A percentile compares a stretch with the other conserved stretches of the same genome.
phyloP scores from a whole-genome alignment of 2,797 vertebrate species.

The Sebastiscus albofasciatus region DNA sequence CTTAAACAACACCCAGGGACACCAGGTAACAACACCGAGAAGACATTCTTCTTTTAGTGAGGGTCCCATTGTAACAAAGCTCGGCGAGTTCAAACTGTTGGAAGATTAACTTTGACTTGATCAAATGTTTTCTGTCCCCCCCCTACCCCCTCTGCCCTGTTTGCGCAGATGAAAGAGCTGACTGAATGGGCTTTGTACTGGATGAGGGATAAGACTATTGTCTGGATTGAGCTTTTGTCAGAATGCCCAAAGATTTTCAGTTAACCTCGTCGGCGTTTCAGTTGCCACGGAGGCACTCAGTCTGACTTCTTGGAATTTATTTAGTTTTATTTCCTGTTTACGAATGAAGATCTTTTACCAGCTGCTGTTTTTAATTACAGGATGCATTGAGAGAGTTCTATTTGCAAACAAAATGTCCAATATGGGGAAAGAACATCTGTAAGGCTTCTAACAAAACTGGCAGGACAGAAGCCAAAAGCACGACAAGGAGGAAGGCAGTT shows the following conservation, averaged over 20 bases:
- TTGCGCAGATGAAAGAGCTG: slow-evolving; percentile 66
- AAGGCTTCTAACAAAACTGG: too few relatives aligned
- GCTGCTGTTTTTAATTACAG: background rate
- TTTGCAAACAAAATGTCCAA: slow-evolving; percentile 2
- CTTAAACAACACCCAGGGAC: background rate
- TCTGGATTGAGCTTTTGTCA: slow-evolving; percentile 54
- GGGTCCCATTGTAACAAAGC: slow-evolving; percentile 28
- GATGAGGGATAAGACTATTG: slow-evolving; percentile 66
- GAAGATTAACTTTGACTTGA: slow-evolving; percentile 68
- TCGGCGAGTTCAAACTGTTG: slow-evolving; percentile 49
- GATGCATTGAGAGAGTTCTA: background rate
- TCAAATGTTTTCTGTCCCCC: slow-evolving; percentile 60
- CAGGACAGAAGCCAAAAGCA: too few relatives aligned
- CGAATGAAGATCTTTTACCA: background rate
- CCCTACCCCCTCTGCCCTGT: slow-evolving; percentile 35
- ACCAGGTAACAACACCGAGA: background rate
- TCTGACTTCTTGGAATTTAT: slow-evolving; percentile 12
- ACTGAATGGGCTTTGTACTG: slow-evolving; percentile 64
- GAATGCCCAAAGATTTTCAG: slow-evolving; percentile 30
- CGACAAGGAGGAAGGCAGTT: too few relatives aligned
- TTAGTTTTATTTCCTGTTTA: background rate
- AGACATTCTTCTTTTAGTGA: background rate
- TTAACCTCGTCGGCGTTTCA: slow-evolving; percentile 44
- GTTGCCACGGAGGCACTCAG: slow-evolving; percentile 26
- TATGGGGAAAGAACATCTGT: background rate